A percentile compares a stretch with the other conserved stretches of the same genome.
phyloP scores from a whole-genome alignment of 2,888 invertebrate genomes.

The Lasioglossum vierecki region DNA sequence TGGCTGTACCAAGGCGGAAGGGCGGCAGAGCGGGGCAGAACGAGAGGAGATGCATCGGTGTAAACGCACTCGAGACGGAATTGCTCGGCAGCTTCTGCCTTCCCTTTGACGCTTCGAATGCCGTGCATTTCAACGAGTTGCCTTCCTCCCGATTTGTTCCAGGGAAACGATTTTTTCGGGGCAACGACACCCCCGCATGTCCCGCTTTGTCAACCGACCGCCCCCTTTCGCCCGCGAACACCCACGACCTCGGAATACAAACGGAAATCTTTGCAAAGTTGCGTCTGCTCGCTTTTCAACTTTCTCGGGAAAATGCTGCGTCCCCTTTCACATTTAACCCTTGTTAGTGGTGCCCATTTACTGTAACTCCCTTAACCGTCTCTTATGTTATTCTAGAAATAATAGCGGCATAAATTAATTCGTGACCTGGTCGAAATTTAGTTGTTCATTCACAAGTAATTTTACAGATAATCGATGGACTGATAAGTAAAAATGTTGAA shows the following conservation, averaged over 20 bases:
- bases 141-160: slow-evolving; percentile 73
- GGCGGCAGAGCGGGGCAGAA: slow-evolving; percentile 38
- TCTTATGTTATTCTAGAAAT: background rate
- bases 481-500: too few species aligned
- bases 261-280: background rate
- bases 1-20: slow-evolving; percentile 62
- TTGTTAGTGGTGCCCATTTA: background rate
- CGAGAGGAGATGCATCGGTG: slow-evolving; percentile 62
- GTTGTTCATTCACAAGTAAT: too few species aligned
- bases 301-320: background rate
- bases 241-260: background rate
- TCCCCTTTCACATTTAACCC: background rate
- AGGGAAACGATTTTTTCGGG: slow-evolving; percentile 70
- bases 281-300: background rate
- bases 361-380: background rate
- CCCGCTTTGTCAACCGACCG: background rate
- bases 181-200: slow-evolving; percentile 55
- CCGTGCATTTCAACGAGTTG: slow-evolving; percentile 73
- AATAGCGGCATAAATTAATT: background rate
- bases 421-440: background rate
- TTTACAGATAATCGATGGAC: too few species aligned
- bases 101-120: slow-evolving; percentile 73
- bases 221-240: slow-evolving; percentile 24
- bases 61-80: slow-evolving; percentile 75
- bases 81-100: slow-evolving; percentile 71